Evolutionary conservation across 2,888 invertebrate genomes (phyloP), one percentile per base, ranked within the genome.

Genomic region (Sceliomorpha sp.): DNA sequence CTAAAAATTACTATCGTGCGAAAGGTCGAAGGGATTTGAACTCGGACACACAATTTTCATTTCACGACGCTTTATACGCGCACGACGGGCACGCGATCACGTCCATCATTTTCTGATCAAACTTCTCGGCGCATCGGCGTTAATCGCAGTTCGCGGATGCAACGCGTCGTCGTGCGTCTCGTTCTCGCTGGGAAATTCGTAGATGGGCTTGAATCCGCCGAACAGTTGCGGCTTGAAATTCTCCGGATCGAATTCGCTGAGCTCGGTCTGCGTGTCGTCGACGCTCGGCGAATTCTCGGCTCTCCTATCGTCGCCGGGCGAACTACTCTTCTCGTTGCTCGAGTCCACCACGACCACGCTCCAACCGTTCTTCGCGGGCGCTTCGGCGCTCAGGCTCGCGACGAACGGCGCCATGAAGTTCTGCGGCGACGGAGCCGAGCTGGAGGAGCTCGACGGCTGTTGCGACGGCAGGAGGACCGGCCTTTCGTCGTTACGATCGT

Each of bases 171-270:
- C 51, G 6, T 40, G 56, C 10, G 15, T 78, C 0, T 73, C 76
- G 2, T 77, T 70, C 10, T 83, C 80, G 1, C 72, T 51, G 0
- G 86, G 85, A 32, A 87, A 87, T 47, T 88, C 85, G 80, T 94
- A 94, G 48, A 93, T 92, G 0, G 93, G 93, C 76, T 92, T 91
- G 75, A 93, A 93, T 0, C 93, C 93, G 1, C 93, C 92, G 72
- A 92, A 92, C 10, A 93, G 82, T 75, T 93, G 92, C 0, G 93
- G 93, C 70, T 92, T 92, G 74, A 93, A 93, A 72, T 90, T 91
- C 72, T 93, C 92, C 2, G 91, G 89, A 76, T 93, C 92, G 74
- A 93, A 93, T 53, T 79, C 80, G 4, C 34, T 75, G 88, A 87
- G 76, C 45, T 81, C 81, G 0, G 87, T 81, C 36, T 79, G 79